These are phyloP conservation scores for Trichopoda pennipes DNA, from an alignment of 2,888 invertebrate genomes.

Conservation along the genomic window DNA sequence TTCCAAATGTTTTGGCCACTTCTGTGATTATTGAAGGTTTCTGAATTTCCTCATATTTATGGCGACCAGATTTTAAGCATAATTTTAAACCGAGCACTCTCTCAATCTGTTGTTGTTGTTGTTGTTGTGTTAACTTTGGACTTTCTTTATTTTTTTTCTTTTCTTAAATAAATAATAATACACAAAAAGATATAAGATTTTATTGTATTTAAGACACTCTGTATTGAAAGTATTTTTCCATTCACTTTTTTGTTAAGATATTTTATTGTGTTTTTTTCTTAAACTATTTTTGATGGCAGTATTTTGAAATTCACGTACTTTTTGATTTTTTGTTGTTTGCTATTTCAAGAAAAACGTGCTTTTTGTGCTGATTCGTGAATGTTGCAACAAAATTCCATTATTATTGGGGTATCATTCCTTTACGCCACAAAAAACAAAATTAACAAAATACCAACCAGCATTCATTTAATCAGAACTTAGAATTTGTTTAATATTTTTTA, in stretches of 20 bases:
- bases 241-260: neutral
- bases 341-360: slow-evolving; percentile 51
- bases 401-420: slow-evolving; percentile 18
- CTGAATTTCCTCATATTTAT: too few relatives aligned
- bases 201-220: too few relatives aligned
- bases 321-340: too few relatives aligned
- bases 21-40: too few relatives aligned
- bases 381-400: slow-evolving; percentile 41
- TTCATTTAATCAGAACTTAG: slow-evolving; percentile 16
- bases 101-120: too few relatives aligned
- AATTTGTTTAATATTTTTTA: neutral
- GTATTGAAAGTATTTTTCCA: neutral
- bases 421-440: slow-evolving; percentile 24
- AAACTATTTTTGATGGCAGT: neutral
- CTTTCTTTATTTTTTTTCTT: too few relatives aligned
- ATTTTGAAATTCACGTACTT: slow-evolving; percentile 36
- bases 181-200: too few relatives aligned
- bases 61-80: too few relatives aligned
- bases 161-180: too few relatives aligned
- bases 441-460: slow-evolving; percentile 15
- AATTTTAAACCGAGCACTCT: too few relatives aligned
- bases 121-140: too few relatives aligned
- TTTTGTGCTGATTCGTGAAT: slow-evolving; percentile 25
- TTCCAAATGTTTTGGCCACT: too few relatives aligned
- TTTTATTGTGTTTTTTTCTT: slow-evolving; percentile 5